phyloP scores from a whole-genome alignment of 2,888 invertebrate species.

The Phortica magna region DNA sequence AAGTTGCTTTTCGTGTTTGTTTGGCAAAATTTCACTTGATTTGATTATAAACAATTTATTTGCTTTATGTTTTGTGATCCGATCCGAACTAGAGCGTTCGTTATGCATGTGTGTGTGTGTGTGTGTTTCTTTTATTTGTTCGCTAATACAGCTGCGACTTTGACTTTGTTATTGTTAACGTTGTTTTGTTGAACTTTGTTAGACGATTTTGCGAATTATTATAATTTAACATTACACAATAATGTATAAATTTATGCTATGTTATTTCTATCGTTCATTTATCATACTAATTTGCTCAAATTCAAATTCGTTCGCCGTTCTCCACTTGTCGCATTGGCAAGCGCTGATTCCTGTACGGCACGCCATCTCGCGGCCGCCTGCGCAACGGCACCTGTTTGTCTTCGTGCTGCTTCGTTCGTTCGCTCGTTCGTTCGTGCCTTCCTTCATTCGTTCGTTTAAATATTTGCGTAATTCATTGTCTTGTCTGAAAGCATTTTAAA shows the following conservation, averaged over 20 bases:
- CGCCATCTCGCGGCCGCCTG: no score
- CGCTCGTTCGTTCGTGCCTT: no score
- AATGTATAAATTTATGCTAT: background rate
- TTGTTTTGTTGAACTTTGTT: no score
- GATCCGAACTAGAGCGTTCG: background rate
- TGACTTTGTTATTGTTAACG: no score
- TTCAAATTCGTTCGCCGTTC: no score
- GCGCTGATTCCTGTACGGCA: no score
- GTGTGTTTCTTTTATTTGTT: slow-evolving; percentile 9
- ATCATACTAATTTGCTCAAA: no score
- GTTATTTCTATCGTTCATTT: no score
- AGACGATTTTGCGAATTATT: no score
- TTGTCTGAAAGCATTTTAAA: slow-evolving; percentile 3
- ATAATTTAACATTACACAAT: background rate
- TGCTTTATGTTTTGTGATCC: background rate
- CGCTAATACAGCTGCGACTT: slow-evolving; percentile 12
- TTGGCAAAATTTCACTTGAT: background rate
- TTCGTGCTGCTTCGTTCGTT: no score
- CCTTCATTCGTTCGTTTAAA: background rate
- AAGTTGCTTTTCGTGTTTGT: background rate
- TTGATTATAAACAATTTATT: background rate
- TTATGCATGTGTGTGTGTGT: background rate
- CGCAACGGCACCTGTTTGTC: no score
- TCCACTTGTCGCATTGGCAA: no score
- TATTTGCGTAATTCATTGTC: slow-evolving; percentile 14